Conservation (phyloP, 2,888 invertebrate genomes). For the Lycaena phlaeas region DNA sequence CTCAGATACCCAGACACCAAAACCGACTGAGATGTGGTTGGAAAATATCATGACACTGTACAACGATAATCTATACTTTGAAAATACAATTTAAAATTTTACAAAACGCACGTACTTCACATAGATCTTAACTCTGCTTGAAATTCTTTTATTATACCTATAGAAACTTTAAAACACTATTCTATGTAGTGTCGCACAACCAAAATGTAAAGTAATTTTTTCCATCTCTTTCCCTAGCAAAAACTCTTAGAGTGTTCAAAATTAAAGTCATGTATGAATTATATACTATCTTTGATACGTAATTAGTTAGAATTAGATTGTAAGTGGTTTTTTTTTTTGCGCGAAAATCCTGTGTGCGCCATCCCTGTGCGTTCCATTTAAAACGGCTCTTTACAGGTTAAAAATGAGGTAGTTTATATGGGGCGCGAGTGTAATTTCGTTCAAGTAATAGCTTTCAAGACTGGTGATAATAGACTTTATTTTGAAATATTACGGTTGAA, state of each 20-base stretch:
- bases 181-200: not conserved
- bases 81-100: too few species aligned
- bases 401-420: constrained; percentile 17
- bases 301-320: not conserved
- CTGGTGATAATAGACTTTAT: constrained; percentile 10
- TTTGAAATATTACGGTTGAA: constrained; percentile 11
- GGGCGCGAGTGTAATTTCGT: constrained; percentile 12
- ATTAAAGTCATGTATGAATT: too few species aligned
- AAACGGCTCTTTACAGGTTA: constrained; percentile 11
- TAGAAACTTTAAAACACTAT: constrained; percentile 2
- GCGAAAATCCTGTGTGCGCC: too few species aligned
- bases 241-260: too few species aligned
- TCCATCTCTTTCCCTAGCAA: too few species aligned
- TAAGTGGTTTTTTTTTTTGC: too few species aligned
- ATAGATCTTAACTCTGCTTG: constrained; percentile 15
- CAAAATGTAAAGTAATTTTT: not conserved
- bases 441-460: constrained; percentile 12
- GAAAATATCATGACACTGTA: too few species aligned
- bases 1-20: too few species aligned
- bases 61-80: too few species aligned
- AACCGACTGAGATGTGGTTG: too few species aligned
- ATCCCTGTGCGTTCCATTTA: constrained; percentile 4
- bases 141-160: constrained; percentile 18
- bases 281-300: too few species aligned
- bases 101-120: constrained; percentile 16